Conservation (phyloP, 2,113 vertebrate genomes). For the Bucco capensis region DNA sequence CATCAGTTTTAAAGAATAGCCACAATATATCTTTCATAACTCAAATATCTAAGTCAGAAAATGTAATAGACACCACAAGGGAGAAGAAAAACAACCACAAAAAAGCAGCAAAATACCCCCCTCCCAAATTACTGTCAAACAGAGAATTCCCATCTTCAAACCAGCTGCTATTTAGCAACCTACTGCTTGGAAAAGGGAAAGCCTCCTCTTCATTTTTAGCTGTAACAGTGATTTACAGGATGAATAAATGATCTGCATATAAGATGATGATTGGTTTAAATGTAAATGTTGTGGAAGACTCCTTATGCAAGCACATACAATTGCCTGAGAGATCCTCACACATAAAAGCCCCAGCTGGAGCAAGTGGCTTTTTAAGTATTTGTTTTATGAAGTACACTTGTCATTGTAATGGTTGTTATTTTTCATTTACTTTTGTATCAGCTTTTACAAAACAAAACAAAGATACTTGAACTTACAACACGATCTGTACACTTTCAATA, state of each 20-base stretch:
- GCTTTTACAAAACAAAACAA: not conserved
- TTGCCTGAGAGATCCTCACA: not conserved
- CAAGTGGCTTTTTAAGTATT: slow-evolving; percentile 23
- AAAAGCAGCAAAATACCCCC: not conserved
- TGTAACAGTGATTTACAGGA: slow-evolving; percentile 41
- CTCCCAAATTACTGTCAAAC: not conserved
- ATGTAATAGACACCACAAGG: not conserved
- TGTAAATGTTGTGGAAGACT: slow-evolving; percentile 49
- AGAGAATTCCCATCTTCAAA: not conserved
- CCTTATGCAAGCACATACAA: slow-evolving; percentile 37
- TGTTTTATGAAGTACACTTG: slow-evolving; percentile 43
- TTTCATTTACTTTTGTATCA: slow-evolving; percentile 31
- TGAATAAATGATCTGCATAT: slow-evolving; percentile 56
- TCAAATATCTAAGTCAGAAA: not conserved
- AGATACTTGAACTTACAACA: not conserved
- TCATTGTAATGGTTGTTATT: slow-evolving; percentile 12
- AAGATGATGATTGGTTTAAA: slow-evolving; percentile 54
- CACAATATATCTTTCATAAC: not conserved
- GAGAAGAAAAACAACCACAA: not conserved
- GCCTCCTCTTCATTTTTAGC: slow-evolving; percentile 40
- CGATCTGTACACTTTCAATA: not conserved
- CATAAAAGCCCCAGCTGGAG: slow-evolving; percentile 53
- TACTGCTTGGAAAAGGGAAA: slow-evolving; percentile 2
- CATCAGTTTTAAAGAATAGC: not conserved
- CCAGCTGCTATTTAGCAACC: slow-evolving; percentile 9